phyloP scores from a whole-genome alignment of 2,888 invertebrate species.

The Punctoribates punctum region DNA sequence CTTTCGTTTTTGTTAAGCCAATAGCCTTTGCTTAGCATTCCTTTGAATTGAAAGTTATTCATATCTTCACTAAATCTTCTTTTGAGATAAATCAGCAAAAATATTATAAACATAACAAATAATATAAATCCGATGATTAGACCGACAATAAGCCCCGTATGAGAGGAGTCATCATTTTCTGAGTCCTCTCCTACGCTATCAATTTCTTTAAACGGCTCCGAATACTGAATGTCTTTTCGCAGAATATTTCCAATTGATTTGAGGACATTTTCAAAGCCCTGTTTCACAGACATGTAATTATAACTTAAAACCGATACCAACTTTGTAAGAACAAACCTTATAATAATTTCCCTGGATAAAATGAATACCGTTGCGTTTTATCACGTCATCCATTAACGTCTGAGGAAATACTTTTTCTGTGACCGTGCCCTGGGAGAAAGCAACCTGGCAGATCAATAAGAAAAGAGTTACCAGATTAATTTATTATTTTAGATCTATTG shows the following conservation, averaged over 20 bases:
- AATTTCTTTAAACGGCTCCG: background rate
- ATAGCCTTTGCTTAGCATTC: conserved; percentile 25
- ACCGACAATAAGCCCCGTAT: conserved; percentile 41
- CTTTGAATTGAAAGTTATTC: conserved; percentile 23
- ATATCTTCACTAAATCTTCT: conserved; percentile 6
- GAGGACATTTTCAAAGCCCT: conserved; percentile 24
- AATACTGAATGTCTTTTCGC: background rate
- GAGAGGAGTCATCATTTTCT: background rate
- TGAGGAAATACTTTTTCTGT: conserved; percentile 5
- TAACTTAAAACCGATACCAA: no score
- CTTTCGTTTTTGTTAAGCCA: conserved; percentile 26
- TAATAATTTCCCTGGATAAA: conserved; percentile 30
- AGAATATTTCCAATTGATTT: background rate
- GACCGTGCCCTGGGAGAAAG: background rate
- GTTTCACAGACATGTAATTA: background rate
- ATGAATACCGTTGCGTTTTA: background rate
- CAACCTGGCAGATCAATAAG: background rate
- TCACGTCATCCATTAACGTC: background rate
- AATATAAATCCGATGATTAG: conserved; percentile 41
- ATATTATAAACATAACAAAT: conserved; percentile 39
- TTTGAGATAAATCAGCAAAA: conserved; percentile 25
- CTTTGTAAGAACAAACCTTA: no score
- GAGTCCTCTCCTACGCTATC: background rate
- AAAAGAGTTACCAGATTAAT: background rate
- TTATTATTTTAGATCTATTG: background rate